A percentile compares a stretch with the other conserved stretches of the same genome.
These are phyloP conservation scores for Abrostola tripartita DNA, from an alignment of 2,888 invertebrate genomes.

Conservation along the genomic window DNA sequence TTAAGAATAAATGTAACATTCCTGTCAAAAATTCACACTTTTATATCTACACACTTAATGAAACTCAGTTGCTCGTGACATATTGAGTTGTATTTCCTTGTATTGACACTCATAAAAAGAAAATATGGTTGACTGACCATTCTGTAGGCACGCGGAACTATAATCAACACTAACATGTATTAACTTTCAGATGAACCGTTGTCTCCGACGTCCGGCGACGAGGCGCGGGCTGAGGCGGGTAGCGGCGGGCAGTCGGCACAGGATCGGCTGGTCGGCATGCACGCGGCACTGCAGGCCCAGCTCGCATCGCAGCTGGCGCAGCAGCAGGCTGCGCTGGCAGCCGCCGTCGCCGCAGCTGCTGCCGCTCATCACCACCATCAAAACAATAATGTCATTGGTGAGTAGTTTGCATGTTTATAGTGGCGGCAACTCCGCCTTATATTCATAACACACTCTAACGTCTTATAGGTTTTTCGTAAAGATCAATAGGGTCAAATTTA, in stretches of 20 bases:
- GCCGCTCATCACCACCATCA: slow-evolving; percentile 90
- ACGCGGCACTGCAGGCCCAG: slow-evolving; percentile 89
- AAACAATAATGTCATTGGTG: slow-evolving; percentile 88
- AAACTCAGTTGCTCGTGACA: too few relatives aligned
- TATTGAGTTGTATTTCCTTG: too few relatives aligned
- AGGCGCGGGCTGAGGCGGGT: slow-evolving; percentile 76
- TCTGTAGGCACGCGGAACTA: neutral
- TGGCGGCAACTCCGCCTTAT: neutral
- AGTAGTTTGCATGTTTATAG: slow-evolving; percentile 61
- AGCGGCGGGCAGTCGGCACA: slow-evolving; percentile 68
- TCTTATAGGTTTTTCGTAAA: too few relatives aligned
- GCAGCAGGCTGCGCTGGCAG: slow-evolving; percentile 87
- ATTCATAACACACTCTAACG: too few relatives aligned
- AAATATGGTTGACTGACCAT: neutral
- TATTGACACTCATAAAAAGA: too few relatives aligned
- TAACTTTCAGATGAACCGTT: slow-evolving; percentile 83
- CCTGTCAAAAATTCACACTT: too few relatives aligned
- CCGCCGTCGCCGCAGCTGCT: slow-evolving; percentile 88
- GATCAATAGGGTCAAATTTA: too few relatives aligned
- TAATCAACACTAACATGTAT: slow-evolving; percentile 9
- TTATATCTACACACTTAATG: too few relatives aligned
- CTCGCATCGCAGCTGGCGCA: slow-evolving; percentile 89
- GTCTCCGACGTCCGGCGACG: slow-evolving; percentile 83
- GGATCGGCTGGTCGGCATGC: slow-evolving; percentile 72
- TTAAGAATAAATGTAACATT: too few relatives aligned